A percentile compares a stretch with the other conserved stretches of the same genome.
These are phyloP conservation scores for Tinea semifulvella DNA, from an alignment of 2,888 invertebrate genomes.

Conservation along the genomic window DNA sequence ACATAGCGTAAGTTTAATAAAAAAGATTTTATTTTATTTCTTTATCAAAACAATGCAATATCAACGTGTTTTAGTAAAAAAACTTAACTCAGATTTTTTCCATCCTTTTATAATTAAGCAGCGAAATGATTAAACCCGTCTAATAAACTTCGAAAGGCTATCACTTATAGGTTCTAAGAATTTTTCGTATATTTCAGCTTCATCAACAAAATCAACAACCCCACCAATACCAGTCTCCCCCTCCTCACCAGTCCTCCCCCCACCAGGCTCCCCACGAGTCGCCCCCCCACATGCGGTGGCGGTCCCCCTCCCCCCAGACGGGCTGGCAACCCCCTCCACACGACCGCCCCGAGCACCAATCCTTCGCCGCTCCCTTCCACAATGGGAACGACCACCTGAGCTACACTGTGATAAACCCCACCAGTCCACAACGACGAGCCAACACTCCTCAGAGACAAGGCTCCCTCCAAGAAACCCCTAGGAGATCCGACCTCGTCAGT, in stretches of 20 bases:
- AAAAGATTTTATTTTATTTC: too few species aligned
- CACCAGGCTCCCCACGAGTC: slow-evolving; percentile 33
- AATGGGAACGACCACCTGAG: slow-evolving; percentile 71
- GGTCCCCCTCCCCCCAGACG: slow-evolving; percentile 42
- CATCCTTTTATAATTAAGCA: too few species aligned
- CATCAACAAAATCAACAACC: slow-evolving; percentile 25
- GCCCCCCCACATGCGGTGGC: slow-evolving; percentile 50
- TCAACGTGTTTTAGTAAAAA: too few species aligned
- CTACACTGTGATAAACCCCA: slow-evolving; percentile 64
- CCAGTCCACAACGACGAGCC: slow-evolving; percentile 69
- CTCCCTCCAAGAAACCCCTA: slow-evolving; percentile 41
- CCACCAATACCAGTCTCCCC: slow-evolving; percentile 23
- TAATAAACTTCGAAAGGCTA: too few species aligned
- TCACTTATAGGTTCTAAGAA: too few species aligned
- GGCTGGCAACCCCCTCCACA: slow-evolving; percentile 19
- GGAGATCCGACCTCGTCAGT: slow-evolving; percentile 48
- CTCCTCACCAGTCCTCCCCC: slow-evolving; percentile 27
- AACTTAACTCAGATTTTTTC: too few species aligned
- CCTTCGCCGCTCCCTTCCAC: slow-evolving; percentile 63
- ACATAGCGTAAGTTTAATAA: too few species aligned
- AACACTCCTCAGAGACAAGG: slow-evolving; percentile 66
- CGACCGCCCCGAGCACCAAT: slow-evolving; percentile 49
- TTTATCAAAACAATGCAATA: too few species aligned
- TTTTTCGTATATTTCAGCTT: too few species aligned
- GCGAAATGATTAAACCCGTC: too few species aligned